A percentile compares a stretch with the other conserved stretches of the same genome.
Conservation (phyloP, 2,113 vertebrate genomes). For the Phaetusa simplex region DNA sequence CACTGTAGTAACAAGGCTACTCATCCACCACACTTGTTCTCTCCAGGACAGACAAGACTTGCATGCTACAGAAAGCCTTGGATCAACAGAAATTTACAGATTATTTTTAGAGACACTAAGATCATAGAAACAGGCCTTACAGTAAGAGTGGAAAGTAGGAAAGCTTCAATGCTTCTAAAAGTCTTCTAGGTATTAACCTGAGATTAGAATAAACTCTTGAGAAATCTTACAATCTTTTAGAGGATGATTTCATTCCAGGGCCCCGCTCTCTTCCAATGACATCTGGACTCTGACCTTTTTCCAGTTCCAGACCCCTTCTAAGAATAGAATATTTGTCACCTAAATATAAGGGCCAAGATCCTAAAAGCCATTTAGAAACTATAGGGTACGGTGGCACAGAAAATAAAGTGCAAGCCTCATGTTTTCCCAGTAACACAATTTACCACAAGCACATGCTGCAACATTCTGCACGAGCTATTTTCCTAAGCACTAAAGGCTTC, state of each 20-base stretch:
- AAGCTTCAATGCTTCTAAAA: not conserved
- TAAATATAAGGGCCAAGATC: not conserved
- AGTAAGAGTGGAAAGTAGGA: not conserved
- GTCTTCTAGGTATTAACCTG: not conserved
- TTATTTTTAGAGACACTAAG: not conserved
- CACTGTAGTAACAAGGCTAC: not conserved
- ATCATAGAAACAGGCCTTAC: not conserved
- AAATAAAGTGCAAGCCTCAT: not conserved
- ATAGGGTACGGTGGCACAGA: not conserved
- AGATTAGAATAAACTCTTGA: not conserved
- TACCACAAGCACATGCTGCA: not conserved
- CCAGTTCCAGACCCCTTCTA: not conserved
- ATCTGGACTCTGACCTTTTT: too few relatives aligned
- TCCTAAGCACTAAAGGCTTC: conserved; percentile 24
- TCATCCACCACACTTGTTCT: not conserved
- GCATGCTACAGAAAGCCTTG: not conserved
- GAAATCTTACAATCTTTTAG: not conserved
- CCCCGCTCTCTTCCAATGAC: not conserved
- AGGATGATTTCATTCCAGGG: not conserved
- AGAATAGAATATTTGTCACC: not conserved
- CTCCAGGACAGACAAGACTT: not conserved
- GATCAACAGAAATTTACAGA: not conserved
- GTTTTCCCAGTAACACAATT: not conserved
- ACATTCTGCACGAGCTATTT: not conserved
- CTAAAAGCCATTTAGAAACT: not conserved